Percentiles rank a stretch among this genome's conserved stretches.
These are phyloP conservation scores for Lycia hirtaria DNA, from an alignment of 2,888 invertebrate genomes.

Conservation along the genomic window DNA sequence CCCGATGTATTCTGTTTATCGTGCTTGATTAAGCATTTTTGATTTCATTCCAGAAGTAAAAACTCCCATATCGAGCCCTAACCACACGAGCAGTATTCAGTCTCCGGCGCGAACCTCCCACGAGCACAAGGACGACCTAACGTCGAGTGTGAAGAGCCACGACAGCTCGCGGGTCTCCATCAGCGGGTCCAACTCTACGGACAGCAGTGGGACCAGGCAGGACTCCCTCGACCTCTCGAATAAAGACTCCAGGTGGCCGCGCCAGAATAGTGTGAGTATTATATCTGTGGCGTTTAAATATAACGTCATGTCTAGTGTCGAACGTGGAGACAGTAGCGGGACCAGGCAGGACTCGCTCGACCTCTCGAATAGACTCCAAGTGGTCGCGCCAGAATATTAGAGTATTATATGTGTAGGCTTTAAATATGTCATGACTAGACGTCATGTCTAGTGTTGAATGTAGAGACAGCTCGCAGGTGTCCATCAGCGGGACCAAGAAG, in stretches of 20 bases:
- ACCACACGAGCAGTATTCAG: constrained; percentile 58
- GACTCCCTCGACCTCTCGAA: constrained; percentile 70
- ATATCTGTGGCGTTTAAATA: too few species aligned
- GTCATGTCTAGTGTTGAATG: constrained; percentile 68
- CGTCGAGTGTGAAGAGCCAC: constrained; percentile 70
- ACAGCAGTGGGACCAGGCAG: constrained; percentile 88
- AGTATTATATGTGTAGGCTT: too few species aligned
- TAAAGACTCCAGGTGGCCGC: constrained; percentile 87
- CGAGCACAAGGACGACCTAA: constrained; percentile 65
- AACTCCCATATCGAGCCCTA: constrained; percentile 68
- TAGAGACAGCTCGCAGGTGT: constrained; percentile 89
- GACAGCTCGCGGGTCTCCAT: constrained; percentile 90
- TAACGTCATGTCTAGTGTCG: constrained; percentile 46
- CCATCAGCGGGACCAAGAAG: constrained; percentile 88
- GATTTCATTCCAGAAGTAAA: constrained; percentile 62
- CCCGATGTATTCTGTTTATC: too few species aligned
- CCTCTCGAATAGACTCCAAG: constrained; percentile 61
- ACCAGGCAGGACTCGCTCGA: constrained; percentile 82
- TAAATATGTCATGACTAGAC: constrained; percentile 44
- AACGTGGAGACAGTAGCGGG: constrained; percentile 82
- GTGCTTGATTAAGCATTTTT: background rate
- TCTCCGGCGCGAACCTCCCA: constrained; percentile 61
- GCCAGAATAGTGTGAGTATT: constrained; percentile 92
- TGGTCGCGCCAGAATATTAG: constrained; percentile 90
- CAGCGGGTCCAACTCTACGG: constrained; percentile 91